These are phyloP conservation scores for Paracentrotus lividus DNA, from an alignment of 53 echinoderm and acorn worm genomes.

Conservation along the genomic window DNA sequence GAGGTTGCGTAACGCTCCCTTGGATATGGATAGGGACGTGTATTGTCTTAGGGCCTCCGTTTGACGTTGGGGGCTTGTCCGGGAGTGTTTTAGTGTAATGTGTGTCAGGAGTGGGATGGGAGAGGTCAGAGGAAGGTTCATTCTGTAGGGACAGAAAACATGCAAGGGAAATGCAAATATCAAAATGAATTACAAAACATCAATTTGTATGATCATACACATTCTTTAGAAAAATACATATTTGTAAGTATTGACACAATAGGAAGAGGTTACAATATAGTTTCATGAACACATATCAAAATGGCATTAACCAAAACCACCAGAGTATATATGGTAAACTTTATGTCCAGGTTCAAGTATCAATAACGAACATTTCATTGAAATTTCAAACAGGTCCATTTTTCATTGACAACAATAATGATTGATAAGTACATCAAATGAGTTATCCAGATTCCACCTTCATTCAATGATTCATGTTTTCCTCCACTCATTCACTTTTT, in stretches of 20 bases:
- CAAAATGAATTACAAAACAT: constrained; percentile 52
- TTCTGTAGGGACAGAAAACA: constrained; percentile 73
- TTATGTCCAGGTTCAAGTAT: not conserved
- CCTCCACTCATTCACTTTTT: not conserved
- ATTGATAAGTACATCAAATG: not conserved
- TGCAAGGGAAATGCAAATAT: constrained; percentile 70
- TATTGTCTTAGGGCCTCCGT: not conserved
- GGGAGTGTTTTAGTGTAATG: not conserved
- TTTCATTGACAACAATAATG: not conserved
- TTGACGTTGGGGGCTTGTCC: not conserved
- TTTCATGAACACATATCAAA: constrained; percentile 1
- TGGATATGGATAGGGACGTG: constrained; percentile 52
- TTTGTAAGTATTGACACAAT: constrained; percentile 20
- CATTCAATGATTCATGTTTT: not conserved
- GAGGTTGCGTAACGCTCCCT: not conserved
- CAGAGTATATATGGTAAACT: not conserved
- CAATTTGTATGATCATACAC: constrained; percentile 44
- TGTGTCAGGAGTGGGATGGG: constrained; percentile 69
- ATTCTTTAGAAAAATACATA: constrained; percentile 12
- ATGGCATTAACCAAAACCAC: not conserved
- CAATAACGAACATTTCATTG: not conserved
- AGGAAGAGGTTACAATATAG: not conserved
- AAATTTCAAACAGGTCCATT: not conserved
- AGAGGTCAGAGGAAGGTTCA: constrained; percentile 49
- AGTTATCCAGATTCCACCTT: not conserved